Evolutionary conservation across 2,888 invertebrate genomes (phyloP).

Genomic region (Zeuzera pyrina): DNA sequence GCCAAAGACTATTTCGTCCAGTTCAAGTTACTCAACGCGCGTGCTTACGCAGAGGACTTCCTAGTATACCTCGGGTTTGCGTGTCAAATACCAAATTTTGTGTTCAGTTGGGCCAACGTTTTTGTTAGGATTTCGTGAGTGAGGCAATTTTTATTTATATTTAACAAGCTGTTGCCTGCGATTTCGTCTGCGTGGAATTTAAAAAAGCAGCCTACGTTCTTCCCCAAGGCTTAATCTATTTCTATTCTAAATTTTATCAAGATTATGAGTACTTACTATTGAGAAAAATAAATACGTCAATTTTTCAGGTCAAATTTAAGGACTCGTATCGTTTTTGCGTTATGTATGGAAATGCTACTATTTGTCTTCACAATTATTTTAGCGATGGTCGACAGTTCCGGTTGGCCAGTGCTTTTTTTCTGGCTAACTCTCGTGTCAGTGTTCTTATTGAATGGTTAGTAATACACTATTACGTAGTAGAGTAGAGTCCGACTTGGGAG

Average conservation of each 20-base stretch:
- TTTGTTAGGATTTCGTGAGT: conserved; percentile 90
- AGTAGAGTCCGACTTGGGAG: too few relatives aligned
- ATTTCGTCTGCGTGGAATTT: too few relatives aligned
- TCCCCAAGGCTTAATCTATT: too few relatives aligned
- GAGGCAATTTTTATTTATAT: too few relatives aligned
- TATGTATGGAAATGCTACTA: conserved; percentile 82
- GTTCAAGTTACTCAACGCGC: conserved; percentile 82
- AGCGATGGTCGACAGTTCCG: conserved; percentile 88
- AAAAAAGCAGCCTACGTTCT: too few relatives aligned
- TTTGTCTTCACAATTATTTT: conserved; percentile 90
- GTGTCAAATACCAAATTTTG: conserved; percentile 93
- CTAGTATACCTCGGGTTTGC: conserved; percentile 90
- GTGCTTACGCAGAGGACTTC: conserved; percentile 81
- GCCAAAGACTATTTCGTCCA: conserved; percentile 93
- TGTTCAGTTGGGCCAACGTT: conserved; percentile 95
- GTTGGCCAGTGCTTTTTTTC: conserved; percentile 87
- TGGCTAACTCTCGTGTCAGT: conserved; percentile 89
- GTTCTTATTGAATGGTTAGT: conserved; percentile 86
- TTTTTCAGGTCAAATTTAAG: conserved; percentile 92
- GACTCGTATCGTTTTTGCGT: conserved; percentile 89
- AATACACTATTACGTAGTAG: too few relatives aligned
- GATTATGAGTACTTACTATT: too few relatives aligned
- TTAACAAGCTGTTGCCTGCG: too few relatives aligned
- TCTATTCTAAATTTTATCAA: too few relatives aligned
- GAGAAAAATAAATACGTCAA: too few relatives aligned